Evolutionary conservation across 2,113 vertebrate species (phyloP).

Genomic region (Leptocoma aspasia): DNA sequence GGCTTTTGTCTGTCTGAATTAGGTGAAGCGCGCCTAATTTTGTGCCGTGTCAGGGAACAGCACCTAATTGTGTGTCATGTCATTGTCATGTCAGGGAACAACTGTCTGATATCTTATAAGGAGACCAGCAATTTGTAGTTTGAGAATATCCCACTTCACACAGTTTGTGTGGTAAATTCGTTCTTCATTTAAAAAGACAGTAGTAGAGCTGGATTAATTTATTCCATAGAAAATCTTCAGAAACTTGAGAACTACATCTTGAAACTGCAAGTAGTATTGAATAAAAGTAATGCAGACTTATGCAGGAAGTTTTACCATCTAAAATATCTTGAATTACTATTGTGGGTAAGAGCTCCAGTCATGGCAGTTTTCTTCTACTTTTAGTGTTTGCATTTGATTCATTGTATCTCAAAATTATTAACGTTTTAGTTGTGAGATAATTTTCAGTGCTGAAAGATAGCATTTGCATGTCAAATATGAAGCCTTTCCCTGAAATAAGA

Average conservation of each 20-base stretch:
- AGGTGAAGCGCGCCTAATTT: not conserved
- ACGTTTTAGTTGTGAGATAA: not conserved
- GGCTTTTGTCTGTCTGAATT: not conserved
- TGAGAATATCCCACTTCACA: not conserved
- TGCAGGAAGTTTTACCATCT: slow-evolving; percentile 74
- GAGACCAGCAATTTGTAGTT: not conserved
- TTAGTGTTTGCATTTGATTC: not conserved
- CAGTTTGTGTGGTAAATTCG: not conserved
- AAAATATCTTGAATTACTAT: slow-evolving; percentile 79
- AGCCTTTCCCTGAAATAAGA: not conserved
- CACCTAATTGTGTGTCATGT: not conserved
- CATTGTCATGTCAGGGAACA: not conserved
- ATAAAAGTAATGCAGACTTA: slow-evolving; percentile 74
- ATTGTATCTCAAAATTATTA: not conserved
- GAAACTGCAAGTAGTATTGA: slow-evolving; percentile 75
- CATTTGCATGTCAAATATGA: not conserved
- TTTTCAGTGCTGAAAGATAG: not conserved
- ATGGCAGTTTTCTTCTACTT: not conserved
- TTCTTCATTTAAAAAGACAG: not conserved
- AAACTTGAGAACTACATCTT: slow-evolving; percentile 80
- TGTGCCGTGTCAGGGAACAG: not conserved
- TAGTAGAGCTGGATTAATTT: not conserved
- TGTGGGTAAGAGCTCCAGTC: slow-evolving; percentile 71
- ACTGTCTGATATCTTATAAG: not conserved
- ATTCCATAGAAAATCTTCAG: slow-evolving; percentile 65